These are phyloP conservation scores for Chionis minor DNA, from an alignment of 2,113 vertebrate species.

Conservation along the genomic window DNA sequence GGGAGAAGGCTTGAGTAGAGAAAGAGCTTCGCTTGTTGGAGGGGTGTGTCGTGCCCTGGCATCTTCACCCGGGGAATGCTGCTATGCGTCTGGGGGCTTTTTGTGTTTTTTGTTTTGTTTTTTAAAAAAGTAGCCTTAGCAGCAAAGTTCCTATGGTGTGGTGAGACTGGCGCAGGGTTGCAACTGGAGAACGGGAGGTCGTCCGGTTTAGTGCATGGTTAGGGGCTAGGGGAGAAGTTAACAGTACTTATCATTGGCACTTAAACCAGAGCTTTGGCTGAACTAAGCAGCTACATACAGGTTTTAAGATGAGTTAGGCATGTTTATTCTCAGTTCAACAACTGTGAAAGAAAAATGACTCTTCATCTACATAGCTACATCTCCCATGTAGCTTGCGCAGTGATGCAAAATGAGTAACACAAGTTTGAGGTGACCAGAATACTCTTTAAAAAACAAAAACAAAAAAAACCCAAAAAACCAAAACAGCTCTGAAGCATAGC, in stretches of 20 bases:
- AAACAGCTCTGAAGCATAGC: not conserved
- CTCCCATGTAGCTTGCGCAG: not conserved
- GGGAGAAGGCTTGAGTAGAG: not conserved
- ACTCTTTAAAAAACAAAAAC: not conserved
- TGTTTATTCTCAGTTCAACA: not conserved
- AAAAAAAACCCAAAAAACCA: not conserved
- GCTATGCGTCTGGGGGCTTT: not conserved
- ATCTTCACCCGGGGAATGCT: too few species aligned
- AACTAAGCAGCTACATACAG: not conserved
- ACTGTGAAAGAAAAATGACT: not conserved
- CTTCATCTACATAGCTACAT: not conserved
- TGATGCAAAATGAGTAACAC: not conserved
- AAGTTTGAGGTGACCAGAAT: not conserved
- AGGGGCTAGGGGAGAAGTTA: too few species aligned
- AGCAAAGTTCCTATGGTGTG: too few species aligned
- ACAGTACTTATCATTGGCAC: rapidly evolving
- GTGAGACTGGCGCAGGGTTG: not conserved
- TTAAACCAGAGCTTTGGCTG: not conserved
- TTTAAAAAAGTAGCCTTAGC: not conserved
- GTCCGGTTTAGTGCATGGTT: rapidly evolving
- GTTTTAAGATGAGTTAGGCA: not conserved
- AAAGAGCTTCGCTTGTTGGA: too few species aligned
- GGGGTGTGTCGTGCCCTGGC: too few species aligned
- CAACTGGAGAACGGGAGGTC: too few species aligned
- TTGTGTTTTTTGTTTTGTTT: not conserved